Evolutionary conservation across 2,888 invertebrate species (phyloP), one percentile per base, ranked within the genome.

Genomic region (Merodon equestris): DNA sequence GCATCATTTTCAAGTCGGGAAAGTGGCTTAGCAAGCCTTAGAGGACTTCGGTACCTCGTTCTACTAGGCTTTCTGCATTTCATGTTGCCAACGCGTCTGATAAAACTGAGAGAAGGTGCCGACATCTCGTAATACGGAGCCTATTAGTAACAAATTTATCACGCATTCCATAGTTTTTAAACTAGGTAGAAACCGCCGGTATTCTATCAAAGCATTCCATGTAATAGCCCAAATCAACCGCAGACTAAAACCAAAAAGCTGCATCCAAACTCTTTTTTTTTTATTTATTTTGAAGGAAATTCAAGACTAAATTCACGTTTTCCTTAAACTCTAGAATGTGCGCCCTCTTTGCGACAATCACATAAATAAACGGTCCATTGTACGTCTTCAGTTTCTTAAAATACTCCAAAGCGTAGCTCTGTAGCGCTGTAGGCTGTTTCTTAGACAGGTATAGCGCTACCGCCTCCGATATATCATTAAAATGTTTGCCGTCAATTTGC

Each of bases 301-400:
- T 42, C 0, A 86, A 56, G 19, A 88, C 82, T 27, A 50, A 67
- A n/a, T 51, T 56, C 1, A 86, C 84, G 84, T 87, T 88, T 1
- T 71, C 76, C 61, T 84, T 85, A 74, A 82, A 86, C 7, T 84
- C 83, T 40, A 81, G 82, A 3, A 85, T 82, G 82, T 87, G 83
- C 1, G 82, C 83, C 56, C 83, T 83, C 68, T 85, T 85, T 13
- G 85, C 36, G 18, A 87, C 81, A 71, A 86, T 84, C 18, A 87
- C 82, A 81, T 87, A 87, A 10, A 87, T 81, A 50, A 87, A 85
- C 1, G 89, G 87, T 13, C 86, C 85, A 73, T 88, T 86, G 51
- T 86, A 87, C 1, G 63, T 40, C 0, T 63, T 48, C 14, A 88
- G 70, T 14, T 82, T 63, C 12, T 72, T 75, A 73, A 84, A 87